A percentile compares a stretch with the other conserved stretches of the same genome.
These are phyloP conservation scores for Augochlora pura DNA, from an alignment of 1,140 invertebrate species.

Conservation along the genomic window DNA sequence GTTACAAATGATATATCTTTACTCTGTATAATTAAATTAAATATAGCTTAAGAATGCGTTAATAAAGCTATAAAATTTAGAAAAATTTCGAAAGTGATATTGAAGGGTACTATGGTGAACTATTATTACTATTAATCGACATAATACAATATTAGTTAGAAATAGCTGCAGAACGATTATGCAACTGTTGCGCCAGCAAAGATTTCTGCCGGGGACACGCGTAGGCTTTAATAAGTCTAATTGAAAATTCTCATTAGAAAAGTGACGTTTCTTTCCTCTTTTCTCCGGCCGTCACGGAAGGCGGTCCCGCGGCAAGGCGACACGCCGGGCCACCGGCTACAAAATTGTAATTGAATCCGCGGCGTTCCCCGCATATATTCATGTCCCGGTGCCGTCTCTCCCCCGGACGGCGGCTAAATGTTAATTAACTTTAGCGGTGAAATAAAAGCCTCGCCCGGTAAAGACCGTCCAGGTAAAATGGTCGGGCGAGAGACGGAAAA, in stretches of 20 bases:
- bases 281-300: conserved; percentile 4
- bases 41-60: too few relatives aligned
- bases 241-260: not conserved
- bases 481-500: not conserved
- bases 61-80: too few relatives aligned
- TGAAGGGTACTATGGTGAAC: too few relatives aligned
- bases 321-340: not conserved
- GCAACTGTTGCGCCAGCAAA: too few relatives aligned
- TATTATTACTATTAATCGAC: too few relatives aligned
- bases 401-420: conserved; percentile 12
- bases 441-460: conserved; percentile 17
- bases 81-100: too few relatives aligned
- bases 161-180: too few relatives aligned
- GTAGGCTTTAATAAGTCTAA: not conserved
- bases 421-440: conserved; percentile 37
- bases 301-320: too few relatives aligned
- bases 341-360: conserved; percentile 32
- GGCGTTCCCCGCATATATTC: conserved; percentile 26
- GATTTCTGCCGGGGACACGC: not conserved
- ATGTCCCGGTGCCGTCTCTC: not conserved
- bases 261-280: not conserved
- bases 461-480: conserved; percentile 5
- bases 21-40: too few relatives aligned
- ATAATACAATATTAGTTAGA: too few relatives aligned
- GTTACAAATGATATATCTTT: too few relatives aligned